These are phyloP conservation scores for Agonum fuliginosum DNA, from an alignment of 2,888 invertebrate species.

Conservation along the genomic window DNA sequence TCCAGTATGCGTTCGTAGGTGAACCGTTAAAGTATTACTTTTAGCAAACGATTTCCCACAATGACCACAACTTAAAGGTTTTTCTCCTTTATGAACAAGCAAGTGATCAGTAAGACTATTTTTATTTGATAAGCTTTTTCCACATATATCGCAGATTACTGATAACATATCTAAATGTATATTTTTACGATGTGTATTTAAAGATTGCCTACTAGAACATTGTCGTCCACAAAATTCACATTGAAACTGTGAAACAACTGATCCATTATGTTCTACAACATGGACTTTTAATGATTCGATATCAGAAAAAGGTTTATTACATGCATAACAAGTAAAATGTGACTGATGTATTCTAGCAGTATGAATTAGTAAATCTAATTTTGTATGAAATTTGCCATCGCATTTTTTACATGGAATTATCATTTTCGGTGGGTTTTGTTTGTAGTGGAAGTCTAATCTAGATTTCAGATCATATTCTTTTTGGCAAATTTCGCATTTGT, in stretches of 20 bases:
- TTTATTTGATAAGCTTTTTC: conserved; percentile 33
- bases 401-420: conserved; percentile 52
- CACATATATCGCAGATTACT: conserved; percentile 42
- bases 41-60: conserved; percentile 45
- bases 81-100: conserved; percentile 30
- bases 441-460: conserved; percentile 67
- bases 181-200: conserved; percentile 24
- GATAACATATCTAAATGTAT: conserved; percentile 66
- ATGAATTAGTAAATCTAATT: conserved; percentile 40
- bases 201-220: conserved; percentile 64
- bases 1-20: conserved; percentile 74
- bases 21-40: conserved; percentile 66
- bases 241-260: conserved; percentile 60
- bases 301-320: conserved; percentile 24
- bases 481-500: conserved; percentile 72
- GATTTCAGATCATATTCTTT: conserved; percentile 72
- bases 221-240: conserved; percentile 68
- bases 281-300: conserved; percentile 29
- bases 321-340: conserved; percentile 41
- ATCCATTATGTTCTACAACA: conserved; percentile 39
- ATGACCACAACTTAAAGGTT: conserved; percentile 14
- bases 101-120: conserved; percentile 26
- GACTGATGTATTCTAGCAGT: conserved; percentile 18
- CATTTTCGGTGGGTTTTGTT: conserved; percentile 53
- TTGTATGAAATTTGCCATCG: conserved; percentile 51